Percentiles rank a stretch among this genome's conserved stretches.
phyloP scores from a whole-genome alignment of 2,888 invertebrate genomes.

The Hetaerina titia region DNA sequence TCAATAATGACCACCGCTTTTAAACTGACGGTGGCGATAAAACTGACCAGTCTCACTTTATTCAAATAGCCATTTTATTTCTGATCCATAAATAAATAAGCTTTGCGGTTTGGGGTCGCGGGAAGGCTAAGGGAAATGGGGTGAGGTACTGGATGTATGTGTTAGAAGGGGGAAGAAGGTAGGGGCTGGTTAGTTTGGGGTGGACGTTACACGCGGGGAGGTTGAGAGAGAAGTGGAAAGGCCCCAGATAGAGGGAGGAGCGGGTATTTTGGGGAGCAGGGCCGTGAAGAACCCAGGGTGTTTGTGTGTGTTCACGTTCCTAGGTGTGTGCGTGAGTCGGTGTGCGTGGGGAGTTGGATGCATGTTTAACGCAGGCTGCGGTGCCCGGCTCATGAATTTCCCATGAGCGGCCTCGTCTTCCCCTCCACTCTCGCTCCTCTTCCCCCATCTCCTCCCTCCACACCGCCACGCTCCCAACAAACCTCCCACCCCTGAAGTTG shows the following conservation, averaged over 20 bases:
- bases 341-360: neutral
- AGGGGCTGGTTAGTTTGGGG: neutral
- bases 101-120: neutral
- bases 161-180: neutral
- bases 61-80: neutral
- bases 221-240: no score
- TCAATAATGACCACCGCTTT: neutral
- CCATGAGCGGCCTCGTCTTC: neutral
- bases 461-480: no score
- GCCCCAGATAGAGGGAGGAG: no score
- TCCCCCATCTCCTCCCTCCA: neutral
- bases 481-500: neutral
- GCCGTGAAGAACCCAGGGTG: neutral
- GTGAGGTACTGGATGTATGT: neutral
- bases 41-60: neutral
- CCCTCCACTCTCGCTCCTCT: neutral
- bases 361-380: conserved; percentile 31
- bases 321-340: neutral
- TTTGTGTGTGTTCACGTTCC: neutral
- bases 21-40: neutral
- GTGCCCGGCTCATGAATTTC: conserved; percentile 24
- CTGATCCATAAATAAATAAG: neutral
- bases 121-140: neutral
- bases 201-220: neutral
- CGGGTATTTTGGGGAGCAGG: no score